Evolutionary conservation across 2,888 invertebrate species (phyloP).

Genomic region (Desoria tigrina): DNA sequence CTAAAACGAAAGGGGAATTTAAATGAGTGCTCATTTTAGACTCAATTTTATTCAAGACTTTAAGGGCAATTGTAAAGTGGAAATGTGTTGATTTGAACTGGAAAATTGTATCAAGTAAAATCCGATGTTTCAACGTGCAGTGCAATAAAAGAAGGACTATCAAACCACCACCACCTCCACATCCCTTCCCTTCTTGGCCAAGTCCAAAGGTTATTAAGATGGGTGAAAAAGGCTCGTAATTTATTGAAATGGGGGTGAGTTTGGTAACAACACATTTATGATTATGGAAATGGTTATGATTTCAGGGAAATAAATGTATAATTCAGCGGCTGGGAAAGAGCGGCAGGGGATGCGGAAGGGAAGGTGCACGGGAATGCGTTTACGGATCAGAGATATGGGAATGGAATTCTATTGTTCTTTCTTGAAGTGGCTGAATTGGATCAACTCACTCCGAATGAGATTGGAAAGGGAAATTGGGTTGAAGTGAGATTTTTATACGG

Average conservation of each 20-base stretch:
- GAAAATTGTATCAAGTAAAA: no score
- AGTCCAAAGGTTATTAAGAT: no score
- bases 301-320: background rate
- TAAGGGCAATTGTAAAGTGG: no score
- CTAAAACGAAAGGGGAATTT: no score
- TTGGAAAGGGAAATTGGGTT: background rate
- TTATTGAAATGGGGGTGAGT: conserved; percentile 5
- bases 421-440: background rate
- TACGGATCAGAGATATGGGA: conserved; percentile 1
- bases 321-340: conserved; percentile 15
- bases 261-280: background rate
- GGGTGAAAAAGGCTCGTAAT: no score
- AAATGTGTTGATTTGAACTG: no score
- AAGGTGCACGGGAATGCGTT: conserved; percentile 12
- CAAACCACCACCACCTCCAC: no score
- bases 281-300: conserved; percentile 11
- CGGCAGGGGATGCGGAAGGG: conserved; percentile 5
- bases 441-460: background rate
- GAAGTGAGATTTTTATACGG: background rate
- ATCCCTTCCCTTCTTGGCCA: no score
- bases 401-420: background rate
- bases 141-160: no score
- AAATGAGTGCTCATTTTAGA: no score
- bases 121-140: no score
- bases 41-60: no score